These are phyloP conservation scores for Phaetusa simplex DNA, from an alignment of 2,113 vertebrate genomes.

Conservation along the genomic window DNA sequence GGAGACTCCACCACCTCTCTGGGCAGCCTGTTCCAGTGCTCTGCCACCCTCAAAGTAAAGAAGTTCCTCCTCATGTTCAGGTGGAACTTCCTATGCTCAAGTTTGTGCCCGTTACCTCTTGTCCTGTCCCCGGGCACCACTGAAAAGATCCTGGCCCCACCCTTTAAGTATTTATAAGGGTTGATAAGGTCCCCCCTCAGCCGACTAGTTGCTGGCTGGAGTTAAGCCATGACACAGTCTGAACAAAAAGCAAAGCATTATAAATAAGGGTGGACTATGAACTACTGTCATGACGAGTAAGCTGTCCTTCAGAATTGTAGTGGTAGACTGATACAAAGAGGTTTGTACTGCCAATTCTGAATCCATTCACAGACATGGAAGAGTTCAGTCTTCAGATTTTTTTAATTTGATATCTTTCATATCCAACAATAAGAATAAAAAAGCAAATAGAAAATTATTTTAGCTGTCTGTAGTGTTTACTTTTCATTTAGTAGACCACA, in stretches of 20 bases:
- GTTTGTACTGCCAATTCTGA: background rate
- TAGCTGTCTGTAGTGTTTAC: background rate
- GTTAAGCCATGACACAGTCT: background rate
- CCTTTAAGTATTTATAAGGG: too few species aligned
- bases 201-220: background rate
- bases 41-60: too few species aligned
- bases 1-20: too few species aligned
- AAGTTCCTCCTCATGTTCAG: too few species aligned
- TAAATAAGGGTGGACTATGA: background rate
- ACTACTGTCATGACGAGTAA: background rate
- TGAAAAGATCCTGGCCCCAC: too few species aligned
- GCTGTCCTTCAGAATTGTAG: background rate
- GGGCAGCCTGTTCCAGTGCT: too few species aligned
- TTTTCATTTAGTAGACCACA: background rate
- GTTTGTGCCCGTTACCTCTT: too few species aligned
- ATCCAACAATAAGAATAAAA: background rate
- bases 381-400: background rate
- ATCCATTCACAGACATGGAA: background rate
- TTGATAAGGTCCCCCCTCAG: too few species aligned
- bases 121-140: too few species aligned
- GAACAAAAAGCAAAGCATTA: background rate
- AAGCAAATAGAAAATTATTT: background rate
- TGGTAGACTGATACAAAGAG: background rate
- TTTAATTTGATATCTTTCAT: accelerated
- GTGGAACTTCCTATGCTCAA: too few species aligned